Evolutionary conservation across 2,888 invertebrate genomes (phyloP).

Genomic region (Heliconius hortense): DNA sequence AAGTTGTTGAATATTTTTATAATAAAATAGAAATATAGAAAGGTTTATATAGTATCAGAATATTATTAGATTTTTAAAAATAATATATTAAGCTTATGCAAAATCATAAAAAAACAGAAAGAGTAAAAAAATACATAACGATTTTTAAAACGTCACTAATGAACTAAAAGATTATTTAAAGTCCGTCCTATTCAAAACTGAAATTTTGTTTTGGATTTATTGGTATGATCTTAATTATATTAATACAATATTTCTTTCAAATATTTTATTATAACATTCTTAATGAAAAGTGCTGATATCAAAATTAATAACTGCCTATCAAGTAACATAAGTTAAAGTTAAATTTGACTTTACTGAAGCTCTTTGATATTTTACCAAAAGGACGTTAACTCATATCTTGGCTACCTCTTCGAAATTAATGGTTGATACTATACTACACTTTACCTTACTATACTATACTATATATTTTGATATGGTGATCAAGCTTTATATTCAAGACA

Average conservation of each 20-base stretch:
- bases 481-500: conserved; percentile 1
- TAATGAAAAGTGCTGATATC: background rate
- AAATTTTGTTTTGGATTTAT: background rate
- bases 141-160: conserved; percentile 2
- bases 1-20: conserved; percentile 16
- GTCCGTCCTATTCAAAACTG: conserved; percentile 2
- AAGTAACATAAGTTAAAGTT: background rate
- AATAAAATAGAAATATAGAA: conserved; percentile 7
- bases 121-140: background rate
- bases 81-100: background rate
- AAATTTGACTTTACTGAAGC: background rate
- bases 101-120: background rate
- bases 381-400: background rate
- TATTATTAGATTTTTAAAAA: conserved; percentile 3
- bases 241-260: background rate
- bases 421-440: background rate
- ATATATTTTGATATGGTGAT: conserved; percentile 6
- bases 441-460: background rate
- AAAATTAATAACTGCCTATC: background rate
- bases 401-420: background rate
- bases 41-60: conserved; percentile 14
- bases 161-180: conserved; percentile 9
- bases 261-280: background rate
- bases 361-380: background rate
- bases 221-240: background rate